Evolutionary conservation across 1,140 invertebrate species (phyloP), one percentile per base, ranked within the genome.

Genomic region (Aphelenchoides fujianensis): DNA sequence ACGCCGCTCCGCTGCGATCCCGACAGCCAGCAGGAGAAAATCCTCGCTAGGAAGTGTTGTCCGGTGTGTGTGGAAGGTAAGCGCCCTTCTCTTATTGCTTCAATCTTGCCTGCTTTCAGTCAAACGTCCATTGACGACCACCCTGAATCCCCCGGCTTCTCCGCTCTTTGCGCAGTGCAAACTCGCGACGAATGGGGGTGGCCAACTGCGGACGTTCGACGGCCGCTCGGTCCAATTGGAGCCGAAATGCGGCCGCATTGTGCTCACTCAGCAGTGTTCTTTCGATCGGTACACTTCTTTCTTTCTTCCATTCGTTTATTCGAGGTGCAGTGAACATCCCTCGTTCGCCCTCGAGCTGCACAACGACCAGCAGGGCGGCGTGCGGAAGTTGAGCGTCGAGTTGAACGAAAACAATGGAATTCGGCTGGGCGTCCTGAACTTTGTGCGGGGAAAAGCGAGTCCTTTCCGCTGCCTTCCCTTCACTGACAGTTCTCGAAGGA

Each of bases 351-450:
- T 59, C 55, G 34, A 59, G 34, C 7, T 19, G 19, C 55, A 59
- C 19, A 5, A 59, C 5, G 19, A 59, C 23, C 19, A 5, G 5
- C 27, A 5, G 7, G 55, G 55, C 5, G 27, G 34, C 28, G 5
- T 59, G 5, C 55, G 19, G 23, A 59, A 59, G 19, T 32, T 59
- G 5, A 7, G 5, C 5, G 5, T 59, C 34, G 55, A 59, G 34
- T 59, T 59, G 55, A 59, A 59, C 23, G 55, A 59, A 59, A 59
- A 59, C 5, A 59, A 64, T 48, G 57, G 23, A 59, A 53, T 64
- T 32, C 27, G 28, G n/a, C 59, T 64, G 62, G 34, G 62, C 19
- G 9, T 64, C 59, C 59, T 64, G 59, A 64, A 64, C 19, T 5
- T 64, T 5, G 62, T 64, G 28, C 37, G 31, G 53, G 63, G 63